Percentiles rank a stretch among this genome's conserved stretches.
These are phyloP conservation scores for Larimichthys crocea DNA, from an alignment of 2,113 vertebrate genomes.

Conservation along the genomic window DNA sequence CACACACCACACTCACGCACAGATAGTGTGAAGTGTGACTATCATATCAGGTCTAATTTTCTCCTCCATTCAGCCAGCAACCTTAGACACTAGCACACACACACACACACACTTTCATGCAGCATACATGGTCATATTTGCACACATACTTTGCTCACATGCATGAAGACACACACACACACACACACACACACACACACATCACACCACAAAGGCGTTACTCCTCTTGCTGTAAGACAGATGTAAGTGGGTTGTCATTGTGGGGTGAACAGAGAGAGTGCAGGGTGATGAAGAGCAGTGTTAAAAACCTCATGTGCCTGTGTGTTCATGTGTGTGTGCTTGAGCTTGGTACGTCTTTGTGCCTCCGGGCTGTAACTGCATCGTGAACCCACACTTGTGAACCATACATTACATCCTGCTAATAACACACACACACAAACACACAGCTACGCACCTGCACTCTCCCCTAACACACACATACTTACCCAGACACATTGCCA, in stretches of 20 bases:
- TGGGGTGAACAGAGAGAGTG: slow-evolving; percentile 57
- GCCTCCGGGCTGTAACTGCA: slow-evolving; percentile 88
- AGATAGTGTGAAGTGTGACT: slow-evolving; percentile 69
- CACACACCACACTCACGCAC: neutral
- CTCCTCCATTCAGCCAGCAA: slow-evolving; percentile 82
- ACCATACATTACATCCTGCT: slow-evolving; percentile 91
- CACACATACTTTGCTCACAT: slow-evolving; percentile 56
- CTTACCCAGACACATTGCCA: slow-evolving; percentile 64
- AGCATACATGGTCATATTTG: slow-evolving; percentile 34
- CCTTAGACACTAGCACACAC: slow-evolving; percentile 59
- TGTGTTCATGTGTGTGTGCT: neutral
- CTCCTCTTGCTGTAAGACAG: slow-evolving; percentile 57
- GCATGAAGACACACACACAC: slow-evolving; percentile 26
- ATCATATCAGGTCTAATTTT: slow-evolving; percentile 82
- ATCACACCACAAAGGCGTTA: slow-evolving; percentile 35
- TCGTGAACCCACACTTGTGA: slow-evolving; percentile 89
- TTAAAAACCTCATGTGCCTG: slow-evolving; percentile 25
- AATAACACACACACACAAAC: slow-evolving; percentile 40
- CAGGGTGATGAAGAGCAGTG: slow-evolving; percentile 66
- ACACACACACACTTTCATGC: slow-evolving; percentile 41
- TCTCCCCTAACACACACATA: slow-evolving; percentile 42
- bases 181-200: slow-evolving; percentile 14
- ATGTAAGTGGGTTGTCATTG: slow-evolving; percentile 66
- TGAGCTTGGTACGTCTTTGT: slow-evolving; percentile 86
- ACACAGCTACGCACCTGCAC: slow-evolving; percentile 63